A percentile compares a stretch with the other conserved stretches of the same genome.
Evolutionary conservation across 1,140 invertebrate species (phyloP).

Genomic region (Drosophila burlai): DNA sequence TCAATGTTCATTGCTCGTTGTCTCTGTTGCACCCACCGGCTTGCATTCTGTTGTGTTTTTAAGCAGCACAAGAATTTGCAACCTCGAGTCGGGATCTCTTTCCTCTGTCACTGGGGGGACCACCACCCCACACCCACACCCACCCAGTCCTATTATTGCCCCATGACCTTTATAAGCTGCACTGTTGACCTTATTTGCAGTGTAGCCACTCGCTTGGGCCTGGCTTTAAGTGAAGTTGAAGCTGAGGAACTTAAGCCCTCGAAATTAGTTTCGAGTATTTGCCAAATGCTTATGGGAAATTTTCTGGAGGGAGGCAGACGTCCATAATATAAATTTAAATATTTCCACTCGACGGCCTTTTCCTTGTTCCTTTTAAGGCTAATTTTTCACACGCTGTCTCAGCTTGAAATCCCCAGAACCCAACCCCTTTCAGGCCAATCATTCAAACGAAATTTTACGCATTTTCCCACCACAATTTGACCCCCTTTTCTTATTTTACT

Average conservation of each 20-base stretch:
- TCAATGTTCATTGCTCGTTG: constrained; percentile 59
- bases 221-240: constrained; percentile 34
- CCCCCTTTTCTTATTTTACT: constrained; percentile 10
- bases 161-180: constrained; percentile 73
- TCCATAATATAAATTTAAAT: constrained; percentile 15
- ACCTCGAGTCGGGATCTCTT: constrained; percentile 59
- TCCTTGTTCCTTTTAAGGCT: neutral
- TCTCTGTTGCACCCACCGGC: constrained; percentile 39
- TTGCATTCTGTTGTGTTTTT: constrained; percentile 36
- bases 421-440: constrained; percentile 18
- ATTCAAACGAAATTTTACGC: constrained; percentile 16
- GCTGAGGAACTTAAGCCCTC: constrained; percentile 59
- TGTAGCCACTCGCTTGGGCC: constrained; percentile 34
- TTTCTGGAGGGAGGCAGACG: neutral
- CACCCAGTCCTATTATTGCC: constrained; percentile 46
- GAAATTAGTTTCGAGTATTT: constrained; percentile 70
- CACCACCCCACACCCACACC: constrained; percentile 7
- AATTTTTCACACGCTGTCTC: constrained; percentile 45
- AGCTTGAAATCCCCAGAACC: constrained; percentile 14
- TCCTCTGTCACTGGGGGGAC: constrained; percentile 65
- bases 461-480: constrained; percentile 26
- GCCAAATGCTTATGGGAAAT: constrained; percentile 32
- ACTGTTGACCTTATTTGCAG: constrained; percentile 79
- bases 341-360: constrained; percentile 22
- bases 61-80: constrained; percentile 46